Evolutionary conservation across 2,888 invertebrate species (phyloP), one percentile per base, ranked within the genome.

Genomic region (Drosophila nr. perissopoda): DNA sequence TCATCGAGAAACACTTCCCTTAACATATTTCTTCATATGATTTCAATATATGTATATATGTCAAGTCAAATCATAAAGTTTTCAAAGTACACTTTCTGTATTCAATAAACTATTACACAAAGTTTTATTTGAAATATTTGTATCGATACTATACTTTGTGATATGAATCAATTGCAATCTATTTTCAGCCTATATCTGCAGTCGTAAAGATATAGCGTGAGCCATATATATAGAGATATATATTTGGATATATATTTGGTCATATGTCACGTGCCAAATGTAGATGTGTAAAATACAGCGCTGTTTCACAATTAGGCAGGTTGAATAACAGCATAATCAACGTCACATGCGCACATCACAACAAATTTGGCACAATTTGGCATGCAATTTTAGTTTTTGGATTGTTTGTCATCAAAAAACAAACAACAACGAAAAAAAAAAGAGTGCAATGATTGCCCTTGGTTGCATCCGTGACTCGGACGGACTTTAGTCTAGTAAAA

Each of bases 221-320:
- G 25, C 27, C 68, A 6, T 16, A 13, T 16, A 52, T 16, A 21
- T 21, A n/a, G n/a, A 2, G n/a, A 2, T 21, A 21, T 21, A 21
- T 21, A 16, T 46, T 46, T 46, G 46, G 7, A 21, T 46, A 29
- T n/a, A 48, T 60, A 67, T 56, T 31, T 81, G 70, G 56, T 16
- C 83, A 67, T 56, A 46, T 16, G 83, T 85, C 88, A 72, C 64
- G 74, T 64, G 70, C 57, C 65, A 27, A 59, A 76, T 76, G 79
- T 36, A 62, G 70, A 66, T 67, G 62, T 74, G 48, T 49, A 53
- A 62, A 54, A 61, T 34, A 59, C 70, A 72, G 75, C 8, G 27
- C 10, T 21, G n/a, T 57, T 38, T 68, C 75, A 61, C 79, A 67
- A 87, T 83, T 74, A 81, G 74, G 61, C 69, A 46, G 51, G 21